A percentile compares a stretch with the other conserved stretches of the same genome.
Evolutionary conservation across 2,888 invertebrate species (phyloP).

Genomic region (Scaptomyza caliginosa): DNA sequence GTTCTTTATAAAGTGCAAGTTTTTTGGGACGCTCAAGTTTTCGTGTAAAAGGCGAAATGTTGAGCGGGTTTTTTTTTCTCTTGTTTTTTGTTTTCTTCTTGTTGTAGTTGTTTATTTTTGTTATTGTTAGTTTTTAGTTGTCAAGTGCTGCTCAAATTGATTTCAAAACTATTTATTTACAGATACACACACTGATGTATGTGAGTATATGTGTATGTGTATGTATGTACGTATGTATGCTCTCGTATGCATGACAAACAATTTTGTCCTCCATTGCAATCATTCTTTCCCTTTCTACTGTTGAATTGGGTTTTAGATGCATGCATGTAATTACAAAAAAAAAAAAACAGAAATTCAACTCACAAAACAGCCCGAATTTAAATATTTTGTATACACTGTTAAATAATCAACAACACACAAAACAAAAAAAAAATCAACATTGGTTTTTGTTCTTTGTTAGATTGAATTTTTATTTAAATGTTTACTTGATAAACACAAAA

Average conservation of each 20-base stretch:
- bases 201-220: slow-evolving; percentile 8
- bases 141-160: slow-evolving; percentile 45
- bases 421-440: not conserved
- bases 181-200: slow-evolving; percentile 16
- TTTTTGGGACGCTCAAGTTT: slow-evolving; percentile 44
- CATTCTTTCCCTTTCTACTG: slow-evolving; percentile 12
- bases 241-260: not conserved
- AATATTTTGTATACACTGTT: not conserved
- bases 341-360: not conserved
- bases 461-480: not conserved
- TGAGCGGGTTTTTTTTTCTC: slow-evolving; percentile 62
- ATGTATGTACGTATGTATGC: not conserved
- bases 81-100: slow-evolving; percentile 17
- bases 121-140: slow-evolving; percentile 12
- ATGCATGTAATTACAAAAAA: not conserved
- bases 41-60: slow-evolving; percentile 74
- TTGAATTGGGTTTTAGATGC: not conserved
- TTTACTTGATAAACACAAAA: not conserved
- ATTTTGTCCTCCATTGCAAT: slow-evolving; percentile 5
- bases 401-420: not conserved
- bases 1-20: slow-evolving; percentile 56
- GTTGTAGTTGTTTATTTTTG: slow-evolving; percentile 18
- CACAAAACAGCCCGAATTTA: not conserved
- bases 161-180: slow-evolving; percentile 54
- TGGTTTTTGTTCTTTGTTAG: not conserved